These are phyloP conservation scores for Drosophila virilis DNA, from an alignment of 1,140 invertebrate genomes.

Conservation along the genomic window DNA sequence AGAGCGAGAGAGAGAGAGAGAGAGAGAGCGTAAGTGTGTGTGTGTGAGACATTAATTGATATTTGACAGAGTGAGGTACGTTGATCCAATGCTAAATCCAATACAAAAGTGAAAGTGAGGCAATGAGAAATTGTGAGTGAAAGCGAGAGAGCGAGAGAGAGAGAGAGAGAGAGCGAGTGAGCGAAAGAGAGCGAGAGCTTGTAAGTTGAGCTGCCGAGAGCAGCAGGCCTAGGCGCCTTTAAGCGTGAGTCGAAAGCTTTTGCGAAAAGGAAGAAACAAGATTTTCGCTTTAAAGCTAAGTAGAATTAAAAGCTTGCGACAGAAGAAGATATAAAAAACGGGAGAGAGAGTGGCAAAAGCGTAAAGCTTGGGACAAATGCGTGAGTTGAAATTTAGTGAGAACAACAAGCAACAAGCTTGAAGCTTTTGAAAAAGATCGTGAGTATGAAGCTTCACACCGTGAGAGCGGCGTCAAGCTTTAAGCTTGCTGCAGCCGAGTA, in stretches of 20 bases:
- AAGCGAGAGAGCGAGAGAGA: constrained; percentile 25
- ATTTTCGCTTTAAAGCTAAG: not conserved
- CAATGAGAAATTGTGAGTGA: constrained; percentile 7
- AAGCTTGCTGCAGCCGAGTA: not conserved
- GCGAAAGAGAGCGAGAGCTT: constrained; percentile 34
- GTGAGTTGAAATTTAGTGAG: constrained; percentile 8
- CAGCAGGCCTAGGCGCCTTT: constrained; percentile 2
- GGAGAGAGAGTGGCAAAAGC: constrained; percentile 18
- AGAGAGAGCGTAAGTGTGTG: constrained; percentile 5
- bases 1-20: constrained; percentile 15
- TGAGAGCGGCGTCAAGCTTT: too few relatives aligned
- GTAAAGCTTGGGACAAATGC: constrained; percentile 4
- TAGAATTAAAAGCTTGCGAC: not conserved
- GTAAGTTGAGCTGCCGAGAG: constrained; percentile 19
- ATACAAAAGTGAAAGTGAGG: constrained; percentile 13
- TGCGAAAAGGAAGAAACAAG: constrained; percentile 12
- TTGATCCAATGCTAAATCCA: constrained; percentile 38
- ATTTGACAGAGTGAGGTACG: constrained; percentile 20
- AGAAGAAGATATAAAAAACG: constrained; percentile 13
- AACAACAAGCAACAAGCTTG: constrained; percentile 29
- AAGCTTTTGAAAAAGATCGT: not conserved
- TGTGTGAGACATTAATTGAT: constrained; percentile 19
- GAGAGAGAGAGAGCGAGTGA: constrained; percentile 17
- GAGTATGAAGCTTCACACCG: not conserved
- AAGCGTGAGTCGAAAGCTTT: not conserved